These are phyloP conservation scores for Cydia pomonella DNA, from an alignment of 1,140 invertebrate species.

Conservation along the genomic window DNA sequence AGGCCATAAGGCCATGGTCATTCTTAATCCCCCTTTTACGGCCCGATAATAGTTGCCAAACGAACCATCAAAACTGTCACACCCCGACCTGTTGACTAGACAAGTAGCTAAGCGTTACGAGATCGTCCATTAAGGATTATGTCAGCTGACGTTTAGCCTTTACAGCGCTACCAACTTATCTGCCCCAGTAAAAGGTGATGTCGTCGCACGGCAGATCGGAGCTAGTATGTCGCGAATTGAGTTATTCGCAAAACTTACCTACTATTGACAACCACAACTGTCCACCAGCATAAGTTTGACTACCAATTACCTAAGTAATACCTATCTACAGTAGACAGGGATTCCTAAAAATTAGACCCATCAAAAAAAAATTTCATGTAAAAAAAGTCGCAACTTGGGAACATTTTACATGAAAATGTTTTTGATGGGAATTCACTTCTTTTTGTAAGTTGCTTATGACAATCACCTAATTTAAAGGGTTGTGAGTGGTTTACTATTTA, in stretches of 20 bases:
- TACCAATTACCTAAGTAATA: background rate
- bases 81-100: conserved; percentile 16
- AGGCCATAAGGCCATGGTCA: background rate
- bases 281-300: background rate
- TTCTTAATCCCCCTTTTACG: background rate
- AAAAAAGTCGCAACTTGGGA: no score
- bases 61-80: conserved; percentile 10
- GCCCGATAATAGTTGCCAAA: background rate
- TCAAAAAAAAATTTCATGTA: no score
- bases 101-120: conserved; percentile 23
- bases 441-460: no score
- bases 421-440: no score
- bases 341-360: no score
- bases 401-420: no score
- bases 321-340: no score
- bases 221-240: background rate
- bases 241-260: background rate
- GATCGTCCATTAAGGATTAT: conserved; percentile 31
- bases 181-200: conserved; percentile 8
- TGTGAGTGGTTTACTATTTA: no score
- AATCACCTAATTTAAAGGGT: no score
- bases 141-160: conserved; percentile 22
- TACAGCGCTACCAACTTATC: background rate
- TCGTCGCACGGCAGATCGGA: background rate
- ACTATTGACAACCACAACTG: background rate